Base-by-base conservation (phyloP, 1,140 invertebrate species). In the Drosophila truncata region DNA sequence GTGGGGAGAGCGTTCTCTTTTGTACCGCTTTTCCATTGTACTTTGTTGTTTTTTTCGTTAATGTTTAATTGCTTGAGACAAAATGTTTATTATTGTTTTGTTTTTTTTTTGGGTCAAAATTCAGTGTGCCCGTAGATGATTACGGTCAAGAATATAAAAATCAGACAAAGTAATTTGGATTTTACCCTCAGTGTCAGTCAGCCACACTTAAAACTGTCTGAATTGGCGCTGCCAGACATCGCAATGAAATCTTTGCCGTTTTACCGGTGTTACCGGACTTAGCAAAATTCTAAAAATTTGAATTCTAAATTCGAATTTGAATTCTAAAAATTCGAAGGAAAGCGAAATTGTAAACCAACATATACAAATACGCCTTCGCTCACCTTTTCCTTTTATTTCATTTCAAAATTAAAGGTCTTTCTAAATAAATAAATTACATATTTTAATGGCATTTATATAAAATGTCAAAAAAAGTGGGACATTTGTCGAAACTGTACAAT, bases 401-500 rank as follows among this genome's bases (percentile, higher is more conserved):
- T 14, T 59, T 39, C 5, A 13, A 63, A 63, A 59, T 25, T 29
- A n/a, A 27, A 1, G 1, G 29, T 37, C 44, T 16, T 25, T 14
- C 8, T n/a, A n/a, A 29, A 33, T 33, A 33, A 33, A 11, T 33
- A 33, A 11, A 33, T 11, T 33, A 33, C 10, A 33, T 33, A 11
- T 1, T 33, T 29, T 29, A 6, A 25, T 10, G 3, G 5, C 0
- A 11, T 60, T 46, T 29, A 4, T 9, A 49, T 27, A 49, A 20
- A 18, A 84, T 85, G 83, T 70, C 83, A 0, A 86, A 82, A 29
- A 57, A 47, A 4, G 27, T 13, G 0, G 80, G 80, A 37, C 64
- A 57, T 1, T 42, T 87, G 5, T 82, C 80, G 0, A 69, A 65
- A 37, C 4, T 87, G 1, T 87, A 87, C 16, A 83, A 83, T 61